Evolutionary conservation across 1,140 invertebrate genomes (phyloP), one percentile per base, ranked within the genome.

Genomic region (Ylistrum balloti): DNA sequence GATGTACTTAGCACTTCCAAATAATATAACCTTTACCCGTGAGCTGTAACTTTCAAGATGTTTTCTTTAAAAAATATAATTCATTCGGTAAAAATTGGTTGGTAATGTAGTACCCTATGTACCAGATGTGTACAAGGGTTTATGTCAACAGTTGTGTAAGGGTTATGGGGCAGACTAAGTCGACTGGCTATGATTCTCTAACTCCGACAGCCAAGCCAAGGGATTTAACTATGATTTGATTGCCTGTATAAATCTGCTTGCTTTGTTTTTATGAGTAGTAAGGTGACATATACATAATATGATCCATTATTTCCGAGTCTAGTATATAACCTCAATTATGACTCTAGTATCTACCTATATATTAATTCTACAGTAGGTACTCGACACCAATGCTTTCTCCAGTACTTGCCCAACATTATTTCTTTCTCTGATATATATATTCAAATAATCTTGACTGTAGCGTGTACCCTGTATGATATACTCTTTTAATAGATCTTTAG

Each of bases 1-100:
- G 56, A 74, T 74, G 56, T 74, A 74, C 20, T 74, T 74, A 74
- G 56, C 56, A n/a, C n/a, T 74, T 74, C 56, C 56, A 74, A 74
- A 74, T n/a, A 28, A n/a, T n/a, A 74, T 74, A 74, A 74, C 56
- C 56, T 74, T 74, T n/a, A n/a, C 56, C 56, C n/a, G 28, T 74
- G 5, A 22, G 56, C 56, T 74, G 28, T 74, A 74, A 74, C 56
- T 74, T 74, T 74, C 56, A 74, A 74, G 56, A 74, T 28, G 56
- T 74, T 74, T 74, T 74, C 56, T 7, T 74, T n/a, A 74, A 74
- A n/a, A 74, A 74, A 74, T 74, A 74, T 74, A 74, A 74, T 74
- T 74, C 56, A 74, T 74, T 74, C 56, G n/a, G 56, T 74, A 74
- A 74, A 74, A 74, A 74, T 74, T 74, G 56, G 56, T 74, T 28